Evolutionary conservation across 2,888 invertebrate genomes (phyloP).

Genomic region (Ctenicera cuprea): DNA sequence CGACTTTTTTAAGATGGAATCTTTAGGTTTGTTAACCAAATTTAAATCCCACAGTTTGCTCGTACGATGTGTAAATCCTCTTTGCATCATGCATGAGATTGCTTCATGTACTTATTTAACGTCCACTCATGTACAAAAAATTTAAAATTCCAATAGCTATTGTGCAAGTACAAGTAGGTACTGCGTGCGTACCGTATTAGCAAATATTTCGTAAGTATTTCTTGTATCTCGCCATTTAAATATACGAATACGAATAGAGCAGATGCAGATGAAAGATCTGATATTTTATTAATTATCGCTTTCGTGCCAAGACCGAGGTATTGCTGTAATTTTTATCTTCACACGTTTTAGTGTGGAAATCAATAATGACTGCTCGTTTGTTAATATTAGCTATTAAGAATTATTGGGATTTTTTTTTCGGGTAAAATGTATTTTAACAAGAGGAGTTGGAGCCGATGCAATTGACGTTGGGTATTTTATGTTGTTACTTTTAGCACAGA

Average conservation of each 20-base stretch:
- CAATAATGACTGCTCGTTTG: too few species aligned
- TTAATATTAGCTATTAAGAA: too few species aligned
- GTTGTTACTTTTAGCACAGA: too few species aligned
- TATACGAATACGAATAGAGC: too few species aligned
- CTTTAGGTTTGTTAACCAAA: neutral
- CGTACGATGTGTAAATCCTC: neutral
- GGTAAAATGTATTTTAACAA: too few species aligned
- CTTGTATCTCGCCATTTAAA: neutral
- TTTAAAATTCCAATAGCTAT: constrained; percentile 25
- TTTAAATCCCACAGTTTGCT: constrained; percentile 8
- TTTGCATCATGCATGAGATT: constrained; percentile 23
- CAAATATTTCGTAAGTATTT: constrained; percentile 10
- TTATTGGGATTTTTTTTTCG: too few species aligned
- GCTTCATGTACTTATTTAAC: constrained; percentile 18
- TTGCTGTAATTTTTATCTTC: too few species aligned
- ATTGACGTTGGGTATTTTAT: too few species aligned
- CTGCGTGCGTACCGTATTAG: constrained; percentile 16
- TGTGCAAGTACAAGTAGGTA: constrained; percentile 14
- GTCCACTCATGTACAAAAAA: constrained; percentile 26
- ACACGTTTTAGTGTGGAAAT: too few species aligned
- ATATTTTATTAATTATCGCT: neutral
- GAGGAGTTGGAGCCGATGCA: too few species aligned
- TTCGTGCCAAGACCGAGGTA: neutral
- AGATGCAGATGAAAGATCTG: neutral
- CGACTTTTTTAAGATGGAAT: too few species aligned